Conservation (phyloP, 1,140 invertebrate species). For the Oedothorax gibbosus region DNA sequence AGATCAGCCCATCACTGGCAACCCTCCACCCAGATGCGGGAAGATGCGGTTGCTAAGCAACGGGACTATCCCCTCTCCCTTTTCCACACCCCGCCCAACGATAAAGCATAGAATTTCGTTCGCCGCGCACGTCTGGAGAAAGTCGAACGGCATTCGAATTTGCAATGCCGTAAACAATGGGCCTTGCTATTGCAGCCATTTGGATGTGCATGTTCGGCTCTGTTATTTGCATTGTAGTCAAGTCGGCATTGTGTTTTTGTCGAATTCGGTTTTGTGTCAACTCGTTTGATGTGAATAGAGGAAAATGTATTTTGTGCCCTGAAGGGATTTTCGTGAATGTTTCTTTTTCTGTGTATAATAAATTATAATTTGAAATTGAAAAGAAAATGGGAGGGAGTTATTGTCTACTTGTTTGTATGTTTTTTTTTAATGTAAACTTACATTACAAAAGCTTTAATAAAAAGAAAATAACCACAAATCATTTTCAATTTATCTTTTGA, state of each 20-base stretch:
- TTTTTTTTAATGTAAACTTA: too few relatives aligned
- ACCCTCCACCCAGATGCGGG: not conserved
- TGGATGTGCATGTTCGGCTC: not conserved
- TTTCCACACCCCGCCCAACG: constrained; percentile 31
- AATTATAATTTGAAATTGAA: too few relatives aligned
- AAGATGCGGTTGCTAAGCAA: constrained; percentile 29
- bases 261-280: not conserved
- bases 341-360: too few relatives aligned
- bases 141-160: constrained; percentile 9
- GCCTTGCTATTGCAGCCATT: not conserved
- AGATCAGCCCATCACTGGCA: not conserved
- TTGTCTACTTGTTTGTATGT: too few relatives aligned
- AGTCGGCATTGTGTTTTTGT: not conserved
- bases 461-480: too few relatives aligned
- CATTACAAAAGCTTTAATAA: too few relatives aligned
- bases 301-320: too few relatives aligned
- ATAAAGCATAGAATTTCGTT: constrained; percentile 35
- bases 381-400: too few relatives aligned
- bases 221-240: too few relatives aligned
- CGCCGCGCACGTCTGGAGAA: not conserved
- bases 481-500: too few relatives aligned
- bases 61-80: not conserved
- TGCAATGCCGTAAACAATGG: constrained; percentile 7
- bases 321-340: too few relatives aligned
- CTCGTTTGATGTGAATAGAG: too few relatives aligned